These are phyloP conservation scores for Catamblyrhynchus diadema DNA, from an alignment of 2,797 vertebrate species.

Conservation along the genomic window DNA sequence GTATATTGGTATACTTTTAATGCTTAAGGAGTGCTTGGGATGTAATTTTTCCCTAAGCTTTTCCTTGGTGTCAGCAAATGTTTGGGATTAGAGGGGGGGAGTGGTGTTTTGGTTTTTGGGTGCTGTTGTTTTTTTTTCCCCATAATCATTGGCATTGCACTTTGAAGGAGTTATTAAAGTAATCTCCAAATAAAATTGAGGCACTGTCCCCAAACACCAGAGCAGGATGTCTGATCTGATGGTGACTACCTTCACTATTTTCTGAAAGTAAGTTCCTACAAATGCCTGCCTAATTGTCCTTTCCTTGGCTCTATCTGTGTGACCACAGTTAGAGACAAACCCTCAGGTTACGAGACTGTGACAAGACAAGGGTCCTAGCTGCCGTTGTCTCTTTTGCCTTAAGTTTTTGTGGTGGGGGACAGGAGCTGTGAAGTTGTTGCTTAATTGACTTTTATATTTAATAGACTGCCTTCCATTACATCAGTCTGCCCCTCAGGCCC, in stretches of 20 bases:
- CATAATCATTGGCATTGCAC: background rate
- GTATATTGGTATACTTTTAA: background rate
- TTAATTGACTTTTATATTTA: conserved; percentile 39
- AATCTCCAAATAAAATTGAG: background rate
- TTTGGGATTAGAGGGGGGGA: accelerated
- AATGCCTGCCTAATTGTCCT: background rate
- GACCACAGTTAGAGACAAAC: background rate
- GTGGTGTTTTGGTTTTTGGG: background rate
- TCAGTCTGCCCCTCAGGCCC: background rate
- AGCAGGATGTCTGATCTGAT: background rate
- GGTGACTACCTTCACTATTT: background rate
- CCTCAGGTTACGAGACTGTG: background rate
- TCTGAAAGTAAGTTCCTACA: background rate
- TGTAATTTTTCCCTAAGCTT: background rate
- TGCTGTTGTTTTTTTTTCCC: background rate
- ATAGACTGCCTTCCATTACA: conserved; percentile 26
- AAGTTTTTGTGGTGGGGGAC: background rate
- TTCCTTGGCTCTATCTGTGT: background rate
- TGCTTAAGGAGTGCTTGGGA: background rate
- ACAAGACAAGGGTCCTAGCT: background rate
- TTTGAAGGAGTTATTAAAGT: background rate
- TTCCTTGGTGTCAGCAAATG: background rate
- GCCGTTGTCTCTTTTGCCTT: background rate
- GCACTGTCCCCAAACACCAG: background rate
- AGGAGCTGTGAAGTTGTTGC: background rate